Conservation (phyloP, 2,888 invertebrate species). For the Fabriciana adippe region DNA sequence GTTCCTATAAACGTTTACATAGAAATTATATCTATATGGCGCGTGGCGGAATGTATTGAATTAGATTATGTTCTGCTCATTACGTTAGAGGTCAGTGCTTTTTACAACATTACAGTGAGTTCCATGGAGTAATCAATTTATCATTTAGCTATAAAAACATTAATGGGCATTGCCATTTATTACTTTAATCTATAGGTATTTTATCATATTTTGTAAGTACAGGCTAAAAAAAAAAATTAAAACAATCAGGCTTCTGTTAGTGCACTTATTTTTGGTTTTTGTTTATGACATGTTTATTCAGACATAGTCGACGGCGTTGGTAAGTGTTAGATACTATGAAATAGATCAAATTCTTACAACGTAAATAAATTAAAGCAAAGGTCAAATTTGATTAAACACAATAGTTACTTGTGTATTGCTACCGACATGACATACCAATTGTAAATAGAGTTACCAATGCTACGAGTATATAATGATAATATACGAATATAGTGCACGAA, state of each 20-base stretch:
- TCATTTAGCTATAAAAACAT: too few species aligned
- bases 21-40: conserved; percentile 30
- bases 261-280: not conserved
- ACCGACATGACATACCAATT: conserved; percentile 7
- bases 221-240: too few species aligned
- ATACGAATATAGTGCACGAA: not conserved
- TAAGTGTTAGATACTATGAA: conserved; percentile 10
- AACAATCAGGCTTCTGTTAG: too few species aligned
- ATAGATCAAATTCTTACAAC: conserved; percentile 19
- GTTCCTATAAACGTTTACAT: conserved; percentile 24
- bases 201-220: too few species aligned
- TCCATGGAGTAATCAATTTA: not conserved
- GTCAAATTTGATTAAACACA: conserved; percentile 28
- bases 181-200: too few species aligned
- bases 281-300: not conserved
- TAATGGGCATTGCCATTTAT: too few species aligned
- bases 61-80: conserved; percentile 25
- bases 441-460: conserved; percentile 6
- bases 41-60: conserved; percentile 38
- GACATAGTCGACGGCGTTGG: conserved; percentile 8
- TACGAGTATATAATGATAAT: not conserved
- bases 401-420: conserved; percentile 15
- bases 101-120: conserved; percentile 11
- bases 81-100: conserved; percentile 24
- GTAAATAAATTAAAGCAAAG: conserved; percentile 25